These are phyloP conservation scores for Cordilura impudica DNA, from an alignment of 2,888 invertebrate species.

Conservation along the genomic window DNA sequence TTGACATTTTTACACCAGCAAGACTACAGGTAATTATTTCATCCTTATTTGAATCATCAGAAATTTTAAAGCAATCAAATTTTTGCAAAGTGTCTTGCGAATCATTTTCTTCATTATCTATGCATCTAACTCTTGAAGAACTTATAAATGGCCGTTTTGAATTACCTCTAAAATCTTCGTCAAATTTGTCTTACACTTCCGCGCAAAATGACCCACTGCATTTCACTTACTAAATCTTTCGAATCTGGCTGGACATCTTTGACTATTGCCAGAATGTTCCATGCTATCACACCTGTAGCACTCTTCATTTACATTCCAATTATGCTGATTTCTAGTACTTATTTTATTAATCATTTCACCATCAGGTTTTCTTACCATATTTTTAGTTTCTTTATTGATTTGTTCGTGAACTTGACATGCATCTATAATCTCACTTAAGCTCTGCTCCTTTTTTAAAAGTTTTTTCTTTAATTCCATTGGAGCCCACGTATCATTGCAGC, in stretches of 20 bases:
- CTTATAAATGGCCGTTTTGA: too few species aligned
- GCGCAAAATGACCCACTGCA: too few species aligned
- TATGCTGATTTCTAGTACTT: neutral
- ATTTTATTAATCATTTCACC: conserved; percentile 37
- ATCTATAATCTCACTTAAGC: too few species aligned
- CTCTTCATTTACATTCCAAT: conserved; percentile 15
- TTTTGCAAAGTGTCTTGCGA: neutral
- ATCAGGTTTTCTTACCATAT: too few species aligned
- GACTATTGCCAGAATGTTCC: conserved; percentile 30
- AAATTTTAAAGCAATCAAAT: conserved; percentile 14
- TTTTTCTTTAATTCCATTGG: conserved; percentile 55
- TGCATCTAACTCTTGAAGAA: too few species aligned
- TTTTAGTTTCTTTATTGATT: conserved; percentile 50
- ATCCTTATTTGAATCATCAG: neutral
- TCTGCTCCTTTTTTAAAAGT: too few species aligned
- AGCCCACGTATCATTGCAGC: too few species aligned
- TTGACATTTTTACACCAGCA: neutral
- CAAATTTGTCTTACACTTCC: conserved; percentile 32
- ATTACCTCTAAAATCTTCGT: neutral
- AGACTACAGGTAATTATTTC: conserved; percentile 20
- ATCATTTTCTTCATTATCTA: too few species aligned
- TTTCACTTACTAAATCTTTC: conserved; percentile 41
- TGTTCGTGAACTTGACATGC: conserved; percentile 57
- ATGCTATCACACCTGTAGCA: too few species aligned
- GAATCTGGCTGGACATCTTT: conserved; percentile 43